A percentile compares a stretch with the other conserved stretches of the same genome.
Evolutionary conservation across 2,888 invertebrate species (phyloP).

Genomic region (Eupithecia tripunctaria): DNA sequence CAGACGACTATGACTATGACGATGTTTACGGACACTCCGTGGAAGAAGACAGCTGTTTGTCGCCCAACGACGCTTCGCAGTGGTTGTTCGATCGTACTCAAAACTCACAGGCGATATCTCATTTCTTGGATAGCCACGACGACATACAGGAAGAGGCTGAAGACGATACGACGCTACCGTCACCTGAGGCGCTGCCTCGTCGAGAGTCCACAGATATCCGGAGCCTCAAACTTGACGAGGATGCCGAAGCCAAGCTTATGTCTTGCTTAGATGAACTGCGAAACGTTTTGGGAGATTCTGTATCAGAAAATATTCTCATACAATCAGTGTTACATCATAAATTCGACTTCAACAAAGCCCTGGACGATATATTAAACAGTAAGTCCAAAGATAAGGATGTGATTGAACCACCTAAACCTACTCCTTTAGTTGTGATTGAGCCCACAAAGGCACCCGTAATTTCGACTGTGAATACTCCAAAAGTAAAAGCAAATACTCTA

Average conservation of each 20-base stretch:
- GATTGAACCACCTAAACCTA: conserved; percentile 52
- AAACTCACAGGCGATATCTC: conserved; percentile 89
- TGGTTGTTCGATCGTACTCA: conserved; percentile 93
- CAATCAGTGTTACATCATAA: conserved; percentile 88
- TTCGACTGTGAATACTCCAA: conserved; percentile 60
- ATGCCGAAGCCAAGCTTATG: conserved; percentile 89
- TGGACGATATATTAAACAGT: conserved; percentile 88
- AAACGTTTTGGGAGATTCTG: conserved; percentile 90
- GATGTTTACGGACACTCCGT: conserved; percentile 97
- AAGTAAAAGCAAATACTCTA: conserved; percentile 72
- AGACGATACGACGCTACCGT: conserved; percentile 66
- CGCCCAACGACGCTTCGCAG: conserved; percentile 93
- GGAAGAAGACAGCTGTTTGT: conserved; percentile 96
- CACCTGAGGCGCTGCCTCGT: conserved; percentile 58
- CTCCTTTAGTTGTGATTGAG: conserved; percentile 58
- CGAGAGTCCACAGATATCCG: conserved; percentile 81
- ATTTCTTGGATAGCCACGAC: conserved; percentile 89
- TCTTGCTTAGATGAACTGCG: conserved; percentile 94
- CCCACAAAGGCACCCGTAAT: conserved; percentile 62
- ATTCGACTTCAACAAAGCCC: conserved; percentile 89
- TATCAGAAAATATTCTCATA: conserved; percentile 89
- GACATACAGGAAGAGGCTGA: conserved; percentile 89
- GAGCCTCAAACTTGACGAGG: conserved; percentile 83
- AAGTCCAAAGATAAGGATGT: conserved; percentile 57
- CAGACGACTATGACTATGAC: conserved; percentile 96